Conservation (phyloP, 2,113 vertebrate genomes). For the Heteronetta atricapilla region DNA sequence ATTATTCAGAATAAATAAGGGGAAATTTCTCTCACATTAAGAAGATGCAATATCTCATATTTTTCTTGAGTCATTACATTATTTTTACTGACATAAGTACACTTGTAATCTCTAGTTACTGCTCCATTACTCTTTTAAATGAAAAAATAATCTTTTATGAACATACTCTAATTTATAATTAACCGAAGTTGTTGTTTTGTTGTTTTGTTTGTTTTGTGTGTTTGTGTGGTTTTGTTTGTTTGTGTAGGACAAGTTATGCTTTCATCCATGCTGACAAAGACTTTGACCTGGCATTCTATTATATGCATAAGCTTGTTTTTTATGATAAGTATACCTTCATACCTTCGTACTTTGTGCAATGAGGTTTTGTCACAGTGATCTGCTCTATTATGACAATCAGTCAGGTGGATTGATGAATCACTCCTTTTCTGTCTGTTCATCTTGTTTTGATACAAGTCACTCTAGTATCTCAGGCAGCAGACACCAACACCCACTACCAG, state of each 20-base stretch:
- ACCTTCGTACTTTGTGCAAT: not conserved
- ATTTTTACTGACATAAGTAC: not conserved
- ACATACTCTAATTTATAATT: not conserved
- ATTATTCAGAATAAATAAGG: not conserved
- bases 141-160: not conserved
- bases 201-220: not conserved
- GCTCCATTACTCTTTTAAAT: not conserved
- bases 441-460: not conserved
- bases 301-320: not conserved
- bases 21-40: not conserved
- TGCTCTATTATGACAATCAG: not conserved
- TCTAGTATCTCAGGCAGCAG: not conserved
- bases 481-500: not conserved
- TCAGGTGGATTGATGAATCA: not conserved
- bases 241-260: not conserved
- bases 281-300: not conserved
- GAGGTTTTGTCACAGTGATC: not conserved
- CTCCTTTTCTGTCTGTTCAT: not conserved
- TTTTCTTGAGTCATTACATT: not conserved
- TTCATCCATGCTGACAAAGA: not conserved
- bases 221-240: too few relatives aligned
- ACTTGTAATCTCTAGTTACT: not conserved
- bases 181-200: not conserved
- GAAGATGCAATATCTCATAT: not conserved
- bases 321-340: not conserved